Conservation (phyloP, 2,113 vertebrate genomes). For the Pungitius pungitius region DNA sequence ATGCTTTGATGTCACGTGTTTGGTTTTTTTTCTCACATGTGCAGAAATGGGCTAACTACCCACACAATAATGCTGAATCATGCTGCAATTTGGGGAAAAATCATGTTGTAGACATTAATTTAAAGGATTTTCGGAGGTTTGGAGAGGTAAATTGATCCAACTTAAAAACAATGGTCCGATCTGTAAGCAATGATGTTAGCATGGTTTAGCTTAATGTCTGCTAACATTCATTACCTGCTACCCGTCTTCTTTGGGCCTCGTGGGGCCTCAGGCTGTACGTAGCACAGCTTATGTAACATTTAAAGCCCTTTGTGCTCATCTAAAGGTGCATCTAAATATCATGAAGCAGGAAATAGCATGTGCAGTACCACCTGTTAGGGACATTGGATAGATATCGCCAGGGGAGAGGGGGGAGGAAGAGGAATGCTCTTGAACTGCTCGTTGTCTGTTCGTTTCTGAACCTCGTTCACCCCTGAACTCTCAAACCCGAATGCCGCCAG, state of each 20-base stretch:
- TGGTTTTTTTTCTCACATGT: not conserved
- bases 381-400: slow-evolving; percentile 34
- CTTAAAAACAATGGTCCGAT: not conserved
- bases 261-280: not conserved
- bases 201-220: not conserved
- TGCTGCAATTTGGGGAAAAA: not conserved
- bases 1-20: not conserved
- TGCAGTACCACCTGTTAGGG: slow-evolving; percentile 39
- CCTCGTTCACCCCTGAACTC: slow-evolving; percentile 24
- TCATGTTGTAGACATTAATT: not conserved
- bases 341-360: slow-evolving; percentile 63
- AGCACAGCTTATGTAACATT: slow-evolving; percentile 51
- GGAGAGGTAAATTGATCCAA: not conserved
- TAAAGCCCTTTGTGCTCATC: slow-evolving; percentile 50
- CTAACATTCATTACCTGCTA: not conserved
- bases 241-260: too few relatives aligned
- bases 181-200: not conserved
- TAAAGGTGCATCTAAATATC: slow-evolving; percentile 62
- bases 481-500: slow-evolving; percentile 27
- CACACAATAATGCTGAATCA: slow-evolving; percentile 14
- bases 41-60: slow-evolving; percentile 5
- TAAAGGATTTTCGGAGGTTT: not conserved
- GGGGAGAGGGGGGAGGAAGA: slow-evolving; percentile 19
- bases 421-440: slow-evolving; percentile 12
- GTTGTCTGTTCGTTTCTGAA: slow-evolving; percentile 31